Conservation (phyloP, 2,888 invertebrate genomes). For the Hirtodrosophila duncani region DNA sequence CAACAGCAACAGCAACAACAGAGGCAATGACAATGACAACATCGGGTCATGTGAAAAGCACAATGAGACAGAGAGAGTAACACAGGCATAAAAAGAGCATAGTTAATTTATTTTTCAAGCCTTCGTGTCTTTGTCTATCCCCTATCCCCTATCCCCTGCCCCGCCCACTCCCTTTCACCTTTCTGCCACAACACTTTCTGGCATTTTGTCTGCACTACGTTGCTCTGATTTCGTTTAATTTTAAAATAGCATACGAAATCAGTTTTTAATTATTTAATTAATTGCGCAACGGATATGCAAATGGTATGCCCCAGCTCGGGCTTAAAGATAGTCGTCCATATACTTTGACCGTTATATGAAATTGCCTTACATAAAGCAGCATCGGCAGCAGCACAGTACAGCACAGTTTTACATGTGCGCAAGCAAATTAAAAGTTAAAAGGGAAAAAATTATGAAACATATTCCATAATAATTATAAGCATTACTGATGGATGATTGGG, state of each 20-base stretch:
- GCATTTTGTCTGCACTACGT: not conserved
- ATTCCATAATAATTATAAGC: too few relatives aligned
- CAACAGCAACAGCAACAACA: conserved; percentile 12
- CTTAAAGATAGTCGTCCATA: too few relatives aligned
- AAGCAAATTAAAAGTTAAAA: too few relatives aligned
- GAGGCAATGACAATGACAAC: conserved; percentile 22
- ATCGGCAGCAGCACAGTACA: too few relatives aligned
- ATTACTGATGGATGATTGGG: too few relatives aligned
- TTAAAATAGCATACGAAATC: conserved; percentile 46
- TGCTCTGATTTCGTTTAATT: conserved; percentile 4
- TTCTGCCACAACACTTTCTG: conserved; percentile 3
- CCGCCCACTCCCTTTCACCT: not conserved
- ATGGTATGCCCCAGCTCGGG: too few relatives aligned
- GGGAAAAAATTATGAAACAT: too few relatives aligned
- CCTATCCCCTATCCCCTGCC: conserved; percentile 21
- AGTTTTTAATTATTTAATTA: conserved; percentile 63
- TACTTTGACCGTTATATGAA: too few relatives aligned
- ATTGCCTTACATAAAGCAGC: too few relatives aligned
- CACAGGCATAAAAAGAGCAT: conserved; percentile 29
- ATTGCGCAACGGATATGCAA: conserved; percentile 58
- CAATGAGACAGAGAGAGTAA: not conserved
- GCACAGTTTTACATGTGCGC: too few relatives aligned
- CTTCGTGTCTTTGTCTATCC: conserved; percentile 24
- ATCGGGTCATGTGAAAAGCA: conserved; percentile 29
- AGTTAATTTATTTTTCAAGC: conserved; percentile 44